Conservation (phyloP, 2,113 vertebrate species). For the Thryonomys swinderianus region DNA sequence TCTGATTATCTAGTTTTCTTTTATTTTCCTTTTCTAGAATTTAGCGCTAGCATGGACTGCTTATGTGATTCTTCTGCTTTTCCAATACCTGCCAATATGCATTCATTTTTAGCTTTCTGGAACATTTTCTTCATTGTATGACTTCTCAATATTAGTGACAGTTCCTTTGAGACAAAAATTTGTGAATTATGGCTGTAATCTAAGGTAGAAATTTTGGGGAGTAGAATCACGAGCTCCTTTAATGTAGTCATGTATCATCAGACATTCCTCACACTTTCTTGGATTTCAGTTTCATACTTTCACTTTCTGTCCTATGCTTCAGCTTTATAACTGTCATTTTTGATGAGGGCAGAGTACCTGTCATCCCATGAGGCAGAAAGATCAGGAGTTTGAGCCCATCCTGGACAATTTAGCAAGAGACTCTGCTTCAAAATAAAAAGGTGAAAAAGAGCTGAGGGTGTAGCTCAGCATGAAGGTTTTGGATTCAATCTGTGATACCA, state of each 20-base stretch:
- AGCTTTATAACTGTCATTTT: neutral
- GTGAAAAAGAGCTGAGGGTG: neutral
- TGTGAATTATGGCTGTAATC: neutral
- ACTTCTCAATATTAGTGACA: neutral
- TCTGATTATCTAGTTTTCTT: neutral
- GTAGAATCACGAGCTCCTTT: slow-evolving; percentile 3
- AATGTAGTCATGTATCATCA: neutral
- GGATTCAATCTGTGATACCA: neutral
- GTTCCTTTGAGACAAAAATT: neutral
- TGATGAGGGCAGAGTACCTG: neutral
- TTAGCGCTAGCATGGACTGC: neutral
- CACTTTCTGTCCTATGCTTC: neutral
- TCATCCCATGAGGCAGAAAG: neutral
- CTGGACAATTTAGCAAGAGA: neutral
- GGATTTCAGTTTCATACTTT: neutral
- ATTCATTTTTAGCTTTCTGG: neutral
- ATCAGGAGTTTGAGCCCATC: neutral
- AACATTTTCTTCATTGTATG: neutral
- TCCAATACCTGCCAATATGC: neutral
- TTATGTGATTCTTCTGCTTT: neutral
- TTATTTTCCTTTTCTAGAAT: neutral
- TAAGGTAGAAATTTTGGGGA: neutral
- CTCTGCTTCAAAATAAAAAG: neutral
- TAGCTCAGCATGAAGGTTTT: neutral
- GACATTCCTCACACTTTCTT: neutral